Percentiles rank a stretch among this genome's conserved stretches.
phyloP scores from a whole-genome alignment of 2,888 invertebrate species.

The Fabriciana adippe region DNA sequence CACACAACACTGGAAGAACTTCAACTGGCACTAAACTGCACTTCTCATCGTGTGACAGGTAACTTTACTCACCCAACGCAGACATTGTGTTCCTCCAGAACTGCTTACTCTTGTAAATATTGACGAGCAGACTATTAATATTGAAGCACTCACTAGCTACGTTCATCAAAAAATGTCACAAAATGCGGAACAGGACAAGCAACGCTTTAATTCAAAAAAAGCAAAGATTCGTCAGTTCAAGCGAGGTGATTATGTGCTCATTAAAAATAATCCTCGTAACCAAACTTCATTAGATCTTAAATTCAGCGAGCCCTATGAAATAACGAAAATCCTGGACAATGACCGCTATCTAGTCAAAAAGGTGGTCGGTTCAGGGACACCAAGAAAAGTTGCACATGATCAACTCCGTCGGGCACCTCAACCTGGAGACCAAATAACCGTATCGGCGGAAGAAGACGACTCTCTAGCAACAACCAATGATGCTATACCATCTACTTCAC shows the following conservation, averaged over 20 bases:
- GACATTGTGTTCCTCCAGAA: conserved; percentile 29
- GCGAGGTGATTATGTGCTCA: conserved; percentile 14
- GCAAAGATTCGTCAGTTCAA: neutral
- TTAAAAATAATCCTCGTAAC: conserved; percentile 39
- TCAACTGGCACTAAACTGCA: neutral
- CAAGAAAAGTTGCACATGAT: conserved; percentile 42
- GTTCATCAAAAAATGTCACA: neutral
- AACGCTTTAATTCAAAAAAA: neutral
- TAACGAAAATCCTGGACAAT: conserved; percentile 35
- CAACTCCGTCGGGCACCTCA: conserved; percentile 40
- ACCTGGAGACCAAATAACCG: conserved; percentile 35
- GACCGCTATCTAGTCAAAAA: conserved; percentile 40
- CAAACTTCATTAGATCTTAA: conserved; percentile 40
- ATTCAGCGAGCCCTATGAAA: conserved; percentile 40
- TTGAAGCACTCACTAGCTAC: conserved; percentile 25
- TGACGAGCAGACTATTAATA: conserved; percentile 32
- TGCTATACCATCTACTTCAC: neutral
- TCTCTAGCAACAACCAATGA: too few relatives aligned
- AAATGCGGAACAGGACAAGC: neutral
- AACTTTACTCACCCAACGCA: neutral
- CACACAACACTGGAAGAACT: conserved; percentile 34
- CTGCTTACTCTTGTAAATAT: conserved; percentile 37
- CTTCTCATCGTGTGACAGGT: neutral
- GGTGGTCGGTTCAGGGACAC: conserved; percentile 37
- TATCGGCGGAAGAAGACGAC: conserved; percentile 21